These are phyloP conservation scores for Eristalis pertinax DNA, from an alignment of 2,888 invertebrate genomes.

Conservation along the genomic window DNA sequence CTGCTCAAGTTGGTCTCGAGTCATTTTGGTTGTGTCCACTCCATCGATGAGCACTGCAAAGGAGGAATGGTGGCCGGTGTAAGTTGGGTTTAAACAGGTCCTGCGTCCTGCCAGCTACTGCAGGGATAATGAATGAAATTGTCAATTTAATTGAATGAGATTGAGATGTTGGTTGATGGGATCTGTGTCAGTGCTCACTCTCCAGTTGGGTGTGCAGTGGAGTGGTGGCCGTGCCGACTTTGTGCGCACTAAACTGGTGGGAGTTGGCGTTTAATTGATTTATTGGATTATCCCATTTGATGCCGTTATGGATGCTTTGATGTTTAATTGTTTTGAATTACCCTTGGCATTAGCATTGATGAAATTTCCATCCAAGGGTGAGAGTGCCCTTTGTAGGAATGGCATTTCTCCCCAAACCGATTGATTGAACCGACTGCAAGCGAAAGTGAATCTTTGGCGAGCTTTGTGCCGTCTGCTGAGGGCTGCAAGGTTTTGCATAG, in stretches of 20 bases:
- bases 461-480: too few relatives aligned
- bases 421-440: neutral
- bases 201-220: neutral
- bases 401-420: neutral
- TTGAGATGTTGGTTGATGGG: constrained; percentile 22
- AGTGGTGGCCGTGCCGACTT: neutral
- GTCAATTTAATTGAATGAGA: constrained; percentile 58
- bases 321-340: constrained; percentile 38
- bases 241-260: neutral
- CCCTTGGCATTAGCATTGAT: constrained; percentile 17
- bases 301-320: constrained; percentile 49
- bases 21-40: constrained; percentile 95
- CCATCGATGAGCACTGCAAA: constrained; percentile 89
- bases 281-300: constrained; percentile 59
- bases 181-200: neutral
- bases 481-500: too few relatives aligned
- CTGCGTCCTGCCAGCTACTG: neutral
- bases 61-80: constrained; percentile 12
- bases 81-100: constrained; percentile 21
- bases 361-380: constrained; percentile 16
- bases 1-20: constrained; percentile 94
- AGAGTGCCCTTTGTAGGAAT: neutral
- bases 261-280: constrained; percentile 55
- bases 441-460: neutral
- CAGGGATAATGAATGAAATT: constrained; percentile 48